These are phyloP conservation scores for Campoplex capitator DNA, from an alignment of 2,888 invertebrate species.

Conservation along the genomic window DNA sequence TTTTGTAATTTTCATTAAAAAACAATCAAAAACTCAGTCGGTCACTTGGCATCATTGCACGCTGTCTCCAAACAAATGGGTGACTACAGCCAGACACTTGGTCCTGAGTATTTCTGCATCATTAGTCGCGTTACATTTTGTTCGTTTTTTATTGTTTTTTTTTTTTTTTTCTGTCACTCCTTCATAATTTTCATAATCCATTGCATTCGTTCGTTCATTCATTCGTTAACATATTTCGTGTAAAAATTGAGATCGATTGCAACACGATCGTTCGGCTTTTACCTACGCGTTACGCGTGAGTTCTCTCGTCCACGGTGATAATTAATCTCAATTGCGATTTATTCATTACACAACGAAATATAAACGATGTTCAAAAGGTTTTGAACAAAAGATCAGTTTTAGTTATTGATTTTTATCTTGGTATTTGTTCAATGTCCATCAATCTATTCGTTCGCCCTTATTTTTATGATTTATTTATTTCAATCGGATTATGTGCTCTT, in stretches of 20 bases:
- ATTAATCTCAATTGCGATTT: background rate
- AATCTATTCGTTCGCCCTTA: too few relatives aligned
- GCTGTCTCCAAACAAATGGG: slow-evolving; percentile 74
- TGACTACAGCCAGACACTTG: slow-evolving; percentile 84
- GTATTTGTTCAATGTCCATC: too few relatives aligned
- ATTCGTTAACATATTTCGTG: slow-evolving; percentile 29
- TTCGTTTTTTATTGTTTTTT: slow-evolving; percentile 62
- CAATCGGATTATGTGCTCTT: too few relatives aligned
- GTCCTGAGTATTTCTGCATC: slow-evolving; percentile 85
- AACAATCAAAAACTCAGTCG: slow-evolving; percentile 64
- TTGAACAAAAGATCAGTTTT: background rate
- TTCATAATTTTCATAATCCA: slow-evolving; percentile 30
- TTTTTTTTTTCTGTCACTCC: slow-evolving; percentile 50
- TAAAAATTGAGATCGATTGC: slow-evolving; percentile 65
- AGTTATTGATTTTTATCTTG: too few relatives aligned
- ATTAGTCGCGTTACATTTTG: slow-evolving; percentile 68
- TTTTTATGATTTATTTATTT: too few relatives aligned
- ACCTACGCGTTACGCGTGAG: background rate
- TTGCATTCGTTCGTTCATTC: slow-evolving; percentile 55
- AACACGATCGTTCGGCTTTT: slow-evolving; percentile 47
- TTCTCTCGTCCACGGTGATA: slow-evolving; percentile 9
- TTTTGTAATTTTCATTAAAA: slow-evolving; percentile 25
- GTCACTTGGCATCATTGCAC: slow-evolving; percentile 71
- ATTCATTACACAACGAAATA: background rate
- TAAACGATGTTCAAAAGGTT: background rate